Base-by-base conservation (phyloP, 2,888 invertebrate genomes). In the Cerceris ruficornis region DNA sequence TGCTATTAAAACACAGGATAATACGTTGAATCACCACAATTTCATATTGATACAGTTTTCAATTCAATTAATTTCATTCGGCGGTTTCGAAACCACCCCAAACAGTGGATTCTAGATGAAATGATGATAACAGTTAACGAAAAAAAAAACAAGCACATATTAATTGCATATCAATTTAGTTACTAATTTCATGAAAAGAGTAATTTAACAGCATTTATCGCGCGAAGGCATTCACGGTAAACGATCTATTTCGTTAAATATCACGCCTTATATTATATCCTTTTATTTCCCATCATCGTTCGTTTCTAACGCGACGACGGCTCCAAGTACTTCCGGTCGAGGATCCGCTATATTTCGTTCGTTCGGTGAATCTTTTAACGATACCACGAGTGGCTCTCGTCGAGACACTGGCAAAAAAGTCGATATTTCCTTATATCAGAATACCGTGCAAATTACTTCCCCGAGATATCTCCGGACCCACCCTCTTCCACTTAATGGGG, bases 221-320 rank as follows among this genome's bases (percentile, higher is more conserved):
- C 28, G 28, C 28, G 28, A 28, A 28, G 28, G 28, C 1, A 28
- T 28, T 28, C 28, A 49, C 57, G 57, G 55, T 64, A 64, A 70
- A 50, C 70, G 70, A 69, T 61, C 61, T 15, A 39, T 43, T 62
- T 69, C 69, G 69, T 62, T 61, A 46, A 69, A 52, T 50, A 55
- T 65, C 7, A 41, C 57, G 62, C 49, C 28, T 17, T 41, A 11
- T 41, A 14, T 17, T 39, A 13, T 13, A 52, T 5, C n/a, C 50
- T 7, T 52, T 58, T 65, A 52, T 58, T 57, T 69, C 62, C 50
- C 62, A 17, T 49, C 14, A 67, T 28, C 39, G 49, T 17, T 43
- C 28, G 62, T 69, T 66, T 61, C 62, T 42, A 74, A 43, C 62
- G 68, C 41, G 54, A 60, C 41, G 66, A 55, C 60, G 52, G 28